Evolutionary conservation across 1,140 invertebrate species (phyloP).

Genomic region (Papilio polyxenes): DNA sequence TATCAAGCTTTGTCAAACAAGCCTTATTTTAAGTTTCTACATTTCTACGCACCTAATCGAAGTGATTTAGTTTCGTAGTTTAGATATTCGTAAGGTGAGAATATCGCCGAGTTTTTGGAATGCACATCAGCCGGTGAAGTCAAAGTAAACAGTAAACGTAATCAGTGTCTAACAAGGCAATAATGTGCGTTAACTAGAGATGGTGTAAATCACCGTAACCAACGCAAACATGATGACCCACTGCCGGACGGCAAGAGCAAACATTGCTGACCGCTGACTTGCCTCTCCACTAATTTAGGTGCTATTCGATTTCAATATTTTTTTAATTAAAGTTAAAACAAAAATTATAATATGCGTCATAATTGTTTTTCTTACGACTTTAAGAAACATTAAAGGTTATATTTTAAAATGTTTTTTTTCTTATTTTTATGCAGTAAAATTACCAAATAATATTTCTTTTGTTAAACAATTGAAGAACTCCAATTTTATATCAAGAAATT

Average conservation of each 20-base stretch:
- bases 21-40: background rate
- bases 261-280: slow-evolving; percentile 11
- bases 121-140: slow-evolving; percentile 10
- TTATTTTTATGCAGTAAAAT: too few relatives aligned
- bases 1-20: background rate
- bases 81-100: background rate
- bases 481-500: too few relatives aligned
- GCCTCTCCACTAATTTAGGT: background rate
- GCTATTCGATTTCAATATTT: background rate
- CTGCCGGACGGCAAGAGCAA: slow-evolving; percentile 12
- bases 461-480: too few relatives aligned
- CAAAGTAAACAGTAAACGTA: slow-evolving; percentile 19
- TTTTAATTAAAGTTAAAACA: too few relatives aligned
- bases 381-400: too few relatives aligned
- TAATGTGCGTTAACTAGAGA: slow-evolving; percentile 24
- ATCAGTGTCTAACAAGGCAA: slow-evolving; percentile 26
- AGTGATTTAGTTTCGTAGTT: background rate
- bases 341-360: too few relatives aligned
- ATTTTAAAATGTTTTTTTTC: too few relatives aligned
- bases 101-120: background rate
- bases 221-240: slow-evolving; percentile 19
- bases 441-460: too few relatives aligned
- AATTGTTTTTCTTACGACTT: too few relatives aligned
- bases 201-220: slow-evolving; percentile 28
- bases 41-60: background rate